A percentile compares a stretch with the other conserved stretches of the same genome.
Evolutionary conservation across 1,140 invertebrate species (phyloP).

Genomic region (Heterodera schachtii): DNA sequence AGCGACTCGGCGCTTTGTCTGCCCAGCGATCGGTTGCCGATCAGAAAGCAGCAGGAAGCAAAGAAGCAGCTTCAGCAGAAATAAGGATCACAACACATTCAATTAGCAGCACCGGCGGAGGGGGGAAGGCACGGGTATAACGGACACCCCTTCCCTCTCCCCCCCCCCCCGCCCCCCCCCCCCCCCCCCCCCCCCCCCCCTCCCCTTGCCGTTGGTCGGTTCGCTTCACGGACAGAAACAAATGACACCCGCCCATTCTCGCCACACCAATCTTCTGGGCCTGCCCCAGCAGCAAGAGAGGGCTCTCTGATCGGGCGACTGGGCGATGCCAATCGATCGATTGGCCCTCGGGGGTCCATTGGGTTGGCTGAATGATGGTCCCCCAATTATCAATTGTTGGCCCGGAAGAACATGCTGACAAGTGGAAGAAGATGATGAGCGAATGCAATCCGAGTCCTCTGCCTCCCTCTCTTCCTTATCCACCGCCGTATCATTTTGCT

Average conservation of each 20-base stretch:
- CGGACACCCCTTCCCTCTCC: neutral
- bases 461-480: neutral
- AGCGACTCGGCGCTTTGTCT: neutral
- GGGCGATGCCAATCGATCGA: neutral
- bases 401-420: neutral
- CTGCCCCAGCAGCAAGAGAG: neutral
- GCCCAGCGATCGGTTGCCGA: neutral
- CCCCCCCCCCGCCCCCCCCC: too few relatives aligned
- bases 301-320: neutral
- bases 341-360: neutral
- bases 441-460: neutral
- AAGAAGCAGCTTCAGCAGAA: neutral
- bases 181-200: too few relatives aligned
- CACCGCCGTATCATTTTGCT: neutral
- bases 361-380: neutral
- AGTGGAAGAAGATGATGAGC: too few relatives aligned
- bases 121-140: neutral
- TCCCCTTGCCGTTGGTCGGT: neutral
- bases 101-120: neutral
- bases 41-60: neutral
- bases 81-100: neutral
- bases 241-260: neutral
- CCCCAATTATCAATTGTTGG: conserved; percentile 11
- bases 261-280: neutral
- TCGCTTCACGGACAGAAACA: neutral